Evolutionary conservation across 1,140 invertebrate genomes (phyloP).

Genomic region (Samia ricini): DNA sequence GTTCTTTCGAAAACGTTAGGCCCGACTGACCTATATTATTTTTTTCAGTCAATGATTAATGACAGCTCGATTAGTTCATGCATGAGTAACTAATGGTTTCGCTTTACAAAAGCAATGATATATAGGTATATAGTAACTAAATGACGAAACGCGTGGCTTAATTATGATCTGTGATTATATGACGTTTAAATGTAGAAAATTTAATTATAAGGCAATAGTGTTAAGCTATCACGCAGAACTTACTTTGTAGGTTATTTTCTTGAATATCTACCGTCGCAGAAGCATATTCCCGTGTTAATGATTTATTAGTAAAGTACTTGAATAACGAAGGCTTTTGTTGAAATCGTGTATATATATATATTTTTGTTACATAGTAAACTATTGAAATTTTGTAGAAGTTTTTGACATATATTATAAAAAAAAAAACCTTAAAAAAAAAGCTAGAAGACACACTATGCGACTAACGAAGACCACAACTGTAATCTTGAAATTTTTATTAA

Average conservation of each 20-base stretch:
- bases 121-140: neutral
- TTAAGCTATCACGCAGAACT: too few relatives aligned
- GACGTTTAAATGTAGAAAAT: neutral
- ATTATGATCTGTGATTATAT: neutral
- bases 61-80: neutral
- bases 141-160: neutral
- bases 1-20: conserved; percentile 12
- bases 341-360: too few relatives aligned
- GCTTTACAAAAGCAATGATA: neutral
- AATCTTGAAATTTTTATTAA: too few relatives aligned
- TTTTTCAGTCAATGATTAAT: conserved; percentile 20
- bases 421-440: too few relatives aligned
- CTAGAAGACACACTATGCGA: too few relatives aligned
- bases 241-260: neutral
- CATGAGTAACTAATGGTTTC: neutral
- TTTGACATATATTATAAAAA: too few relatives aligned
- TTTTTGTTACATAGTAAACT: too few relatives aligned
- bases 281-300: neutral
- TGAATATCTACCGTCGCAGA: neutral
- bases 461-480: too few relatives aligned
- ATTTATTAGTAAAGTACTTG: neutral
- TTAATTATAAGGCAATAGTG: too few relatives aligned
- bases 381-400: too few relatives aligned
- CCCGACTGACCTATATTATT: conserved; percentile 15
- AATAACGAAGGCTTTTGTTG: too few relatives aligned